phyloP scores from a whole-genome alignment of 2,113 vertebrate genomes.

The Haplotaxodon microlepis region DNA sequence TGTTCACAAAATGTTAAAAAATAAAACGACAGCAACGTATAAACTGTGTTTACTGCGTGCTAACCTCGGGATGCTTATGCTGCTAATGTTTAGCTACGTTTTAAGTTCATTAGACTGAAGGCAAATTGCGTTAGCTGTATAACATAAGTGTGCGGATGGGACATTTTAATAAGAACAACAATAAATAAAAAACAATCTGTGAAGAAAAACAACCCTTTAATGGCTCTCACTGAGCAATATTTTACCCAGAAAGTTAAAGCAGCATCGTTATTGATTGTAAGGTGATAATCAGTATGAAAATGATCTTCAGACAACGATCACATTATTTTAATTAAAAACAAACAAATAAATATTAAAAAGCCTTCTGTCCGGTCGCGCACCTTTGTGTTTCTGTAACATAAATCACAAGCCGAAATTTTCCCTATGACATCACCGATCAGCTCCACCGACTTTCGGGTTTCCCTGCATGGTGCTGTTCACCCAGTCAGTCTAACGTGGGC shows the following conservation, averaged over 20 bases:
- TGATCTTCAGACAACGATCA: neutral
- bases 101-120: neutral
- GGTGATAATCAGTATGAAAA: neutral
- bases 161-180: rapidly evolving
- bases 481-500: neutral
- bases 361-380: neutral
- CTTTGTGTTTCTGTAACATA: neutral
- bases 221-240: neutral
- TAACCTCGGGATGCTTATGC: neutral
- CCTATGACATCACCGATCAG: neutral
- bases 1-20: neutral
- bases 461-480: neutral
- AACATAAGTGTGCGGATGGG: neutral
- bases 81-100: neutral
- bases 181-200: neutral
- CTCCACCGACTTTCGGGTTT: neutral
- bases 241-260: neutral
- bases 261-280: neutral
- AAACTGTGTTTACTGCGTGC: neutral
- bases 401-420: neutral
- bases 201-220: neutral
- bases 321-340: neutral
- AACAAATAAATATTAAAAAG: neutral
- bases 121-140: neutral
- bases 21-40: neutral